Conservation (phyloP, 1,140 invertebrate species). For the Homarus americanus region DNA sequence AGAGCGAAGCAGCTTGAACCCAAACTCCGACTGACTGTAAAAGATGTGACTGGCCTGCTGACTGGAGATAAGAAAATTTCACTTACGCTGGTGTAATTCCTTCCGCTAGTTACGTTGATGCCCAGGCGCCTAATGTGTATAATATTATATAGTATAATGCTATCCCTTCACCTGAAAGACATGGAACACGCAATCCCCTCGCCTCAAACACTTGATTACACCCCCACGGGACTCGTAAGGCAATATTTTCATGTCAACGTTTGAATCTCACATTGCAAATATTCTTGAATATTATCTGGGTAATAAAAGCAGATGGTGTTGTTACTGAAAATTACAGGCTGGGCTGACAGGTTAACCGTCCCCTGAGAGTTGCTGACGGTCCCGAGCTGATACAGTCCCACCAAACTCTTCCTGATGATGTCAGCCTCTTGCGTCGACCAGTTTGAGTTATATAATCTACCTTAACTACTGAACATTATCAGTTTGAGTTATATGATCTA, state of each 20-base stretch:
- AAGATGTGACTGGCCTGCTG: neutral
- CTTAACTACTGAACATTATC: no score
- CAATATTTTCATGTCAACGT: slow-evolving; percentile 42
- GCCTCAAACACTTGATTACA: slow-evolving; percentile 30
- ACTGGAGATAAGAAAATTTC: slow-evolving; percentile 29
- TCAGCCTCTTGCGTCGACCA: no score
- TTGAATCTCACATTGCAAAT: slow-evolving; percentile 37
- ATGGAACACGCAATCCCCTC: slow-evolving; percentile 35
- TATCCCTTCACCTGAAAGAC: slow-evolving; percentile 20
- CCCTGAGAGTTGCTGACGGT: neutral
- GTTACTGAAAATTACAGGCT: slow-evolving; percentile 55
- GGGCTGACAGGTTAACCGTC: slow-evolving; percentile 24
- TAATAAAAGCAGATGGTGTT: slow-evolving; percentile 47
- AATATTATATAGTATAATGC: slow-evolving; percentile 29
- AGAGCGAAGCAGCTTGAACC: neutral
- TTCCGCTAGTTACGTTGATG: slow-evolving; percentile 27
- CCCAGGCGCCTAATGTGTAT: slow-evolving; percentile 13
- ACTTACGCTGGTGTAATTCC: slow-evolving; percentile 32
- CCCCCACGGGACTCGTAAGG: neutral
- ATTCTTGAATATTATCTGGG: slow-evolving; percentile 57
- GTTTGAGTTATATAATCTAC: no score
- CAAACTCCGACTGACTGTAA: neutral
- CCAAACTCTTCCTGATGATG: no score
- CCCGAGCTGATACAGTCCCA: no score
- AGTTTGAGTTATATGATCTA: no score